Evolutionary conservation across 1,140 invertebrate genomes (phyloP), one percentile per base, ranked within the genome.

Genomic region (Nebria ingens): DNA sequence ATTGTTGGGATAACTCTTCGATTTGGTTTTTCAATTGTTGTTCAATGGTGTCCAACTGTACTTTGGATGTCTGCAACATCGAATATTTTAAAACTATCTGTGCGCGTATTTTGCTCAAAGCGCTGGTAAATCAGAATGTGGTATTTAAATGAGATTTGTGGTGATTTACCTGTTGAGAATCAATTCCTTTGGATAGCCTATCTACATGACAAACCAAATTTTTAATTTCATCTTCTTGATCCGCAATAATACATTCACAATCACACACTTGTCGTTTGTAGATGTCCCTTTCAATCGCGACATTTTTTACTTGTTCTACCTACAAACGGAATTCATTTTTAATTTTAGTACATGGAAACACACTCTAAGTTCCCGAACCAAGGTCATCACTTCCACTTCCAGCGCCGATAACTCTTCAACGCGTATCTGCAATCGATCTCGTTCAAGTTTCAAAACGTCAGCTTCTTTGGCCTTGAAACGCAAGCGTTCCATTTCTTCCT

Each of bases 221-320:
- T 53, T 60, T 62, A 19, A 70, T 70, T 60, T 71, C 70, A 21
- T 68, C 61, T 34, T 70, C 69, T 56, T 71, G 68, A 21, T 70
- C 65, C 1, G 62, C 60, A 21, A 71, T 64, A 22, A 63, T 63
- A 34, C 60, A 60, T 52, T 67, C 59, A 19, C 64, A 57, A 42
- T 68, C 64, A 12, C 55, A 38, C 1, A 65, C 38, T 55, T 70
- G 65, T 34, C 59, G 58, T 21, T 56, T 25, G 19, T 65, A 51
- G 1, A 56, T 53, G 23, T 68, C 61, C 19, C 61, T 57, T 23
- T 60, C 56, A 15, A 45, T 40, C 21, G 20, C 12, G 6, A 56
- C 25, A 6, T 20, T 19, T 49, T 56, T 34, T 2, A 57, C 34
- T 58, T 61, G 49, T 13, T 54, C 45, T 2, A 58, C 4, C 15